Base-by-base conservation (phyloP, 2,797 vertebrate genomes). In the Darevskia nairensis region DNA sequence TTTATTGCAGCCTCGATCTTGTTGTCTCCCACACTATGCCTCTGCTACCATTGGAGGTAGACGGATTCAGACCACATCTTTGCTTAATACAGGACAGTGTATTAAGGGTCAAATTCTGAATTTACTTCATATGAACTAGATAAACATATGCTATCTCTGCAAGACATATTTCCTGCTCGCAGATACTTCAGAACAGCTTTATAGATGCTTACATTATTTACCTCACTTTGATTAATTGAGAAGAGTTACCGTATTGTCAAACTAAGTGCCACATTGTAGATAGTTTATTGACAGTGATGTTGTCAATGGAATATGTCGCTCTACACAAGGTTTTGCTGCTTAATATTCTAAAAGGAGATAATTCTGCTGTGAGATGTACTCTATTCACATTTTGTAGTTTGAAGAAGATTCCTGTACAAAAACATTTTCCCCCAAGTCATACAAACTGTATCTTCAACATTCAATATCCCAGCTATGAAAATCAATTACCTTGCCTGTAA, bases 401-500 rank as follows among this genome's bases (percentile, higher is more conserved):
- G 27, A 71, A n/a, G n/a, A 71, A 91, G 46, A 64, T 86, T 90
- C 66, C 87, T 94, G 87, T 89, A 88, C 41, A 90, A 94, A 96
- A n/a, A 75, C 10, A 66, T 66, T 76, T 64, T 80, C 89, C 7
- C 0, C 2, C 72, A 82, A 85, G 93, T 94, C 94, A 94, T 94
- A 93, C 84, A 94, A 93, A 91, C 29, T 83, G 82, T 82, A 7
- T 87, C 46, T 74, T 94, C 93, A 86, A 92, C 90, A 94, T 92
- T 94, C 92, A 95, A 94, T 88, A 92, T 90, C 81, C 39, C 75
- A 92, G 17, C 85, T 92, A 93, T 91, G 21, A 93, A 95, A 96
- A 95, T 95, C 94, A 96, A 95, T 96, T 95, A 95, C 0, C 7
- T 95, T 85, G 89, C 76, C 82, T 96, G 91, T 90, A 91, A 94